Percentiles rank a stretch among this genome's conserved stretches.
These are phyloP conservation scores for Dicerorhinus sumatrensis DNA, from an alignment of 2,113 vertebrate species.

Conservation along the genomic window DNA sequence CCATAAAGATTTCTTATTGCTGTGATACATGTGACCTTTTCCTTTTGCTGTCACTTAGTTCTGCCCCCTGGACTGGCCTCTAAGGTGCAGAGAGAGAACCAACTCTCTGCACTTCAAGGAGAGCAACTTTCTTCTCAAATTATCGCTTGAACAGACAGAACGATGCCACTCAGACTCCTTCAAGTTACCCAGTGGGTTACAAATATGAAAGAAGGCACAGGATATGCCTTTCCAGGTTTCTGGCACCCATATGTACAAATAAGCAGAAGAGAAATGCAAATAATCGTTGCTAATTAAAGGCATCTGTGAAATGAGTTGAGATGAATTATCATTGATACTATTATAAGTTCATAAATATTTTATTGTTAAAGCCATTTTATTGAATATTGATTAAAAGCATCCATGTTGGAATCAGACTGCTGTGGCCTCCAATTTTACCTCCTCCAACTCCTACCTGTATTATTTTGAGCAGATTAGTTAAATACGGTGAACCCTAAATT, in stretches of 20 bases:
- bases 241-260: neutral
- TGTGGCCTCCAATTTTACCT: neutral
- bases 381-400: neutral
- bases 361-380: neutral
- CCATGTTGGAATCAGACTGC: neutral
- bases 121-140: constrained; percentile 43
- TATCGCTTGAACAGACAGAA: neutral
- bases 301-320: neutral
- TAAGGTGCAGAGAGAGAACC: neutral
- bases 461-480: neutral
- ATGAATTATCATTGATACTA: neutral
- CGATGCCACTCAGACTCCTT: neutral
- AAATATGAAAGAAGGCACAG: neutral
- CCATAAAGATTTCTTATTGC: neutral
- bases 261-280: neutral
- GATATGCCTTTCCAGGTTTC: neutral
- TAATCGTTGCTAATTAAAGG: neutral
- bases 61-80: neutral
- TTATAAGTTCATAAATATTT: neutral
- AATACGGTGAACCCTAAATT: neutral
- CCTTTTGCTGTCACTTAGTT: constrained; percentile 44
- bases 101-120: constrained; percentile 14
- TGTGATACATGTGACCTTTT: neutral
- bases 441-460: neutral
- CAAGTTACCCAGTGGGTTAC: neutral